phyloP scores from a whole-genome alignment of 2,113 vertebrate species.

The Sminthopsis crassicaudata region DNA sequence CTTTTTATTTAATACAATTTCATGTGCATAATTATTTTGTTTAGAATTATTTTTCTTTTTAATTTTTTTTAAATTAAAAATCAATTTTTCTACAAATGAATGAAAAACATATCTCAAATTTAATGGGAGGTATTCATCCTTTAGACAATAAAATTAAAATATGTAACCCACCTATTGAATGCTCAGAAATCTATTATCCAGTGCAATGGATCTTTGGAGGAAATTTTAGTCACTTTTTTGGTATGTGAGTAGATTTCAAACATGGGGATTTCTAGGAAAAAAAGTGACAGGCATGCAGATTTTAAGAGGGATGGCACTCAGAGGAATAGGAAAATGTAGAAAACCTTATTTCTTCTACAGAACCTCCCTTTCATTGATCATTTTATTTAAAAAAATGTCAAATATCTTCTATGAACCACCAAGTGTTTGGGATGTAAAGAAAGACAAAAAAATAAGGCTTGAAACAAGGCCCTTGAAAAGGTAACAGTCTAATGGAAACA shows the following conservation, averaged over 20 bases:
- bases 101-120: background rate
- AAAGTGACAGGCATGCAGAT: rapidly evolving
- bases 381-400: background rate
- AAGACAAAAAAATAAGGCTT: too few species aligned
- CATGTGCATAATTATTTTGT: background rate
- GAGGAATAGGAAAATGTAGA: background rate
- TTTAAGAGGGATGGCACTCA: background rate
- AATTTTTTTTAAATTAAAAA: background rate
- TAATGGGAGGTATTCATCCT: background rate
- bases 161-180: background rate
- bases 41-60: background rate
- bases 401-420: too few species aligned
- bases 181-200: background rate
- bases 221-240: background rate
- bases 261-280: background rate
- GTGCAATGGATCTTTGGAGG: background rate
- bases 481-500: background rate
- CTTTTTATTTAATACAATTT: background rate
- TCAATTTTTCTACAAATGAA: background rate
- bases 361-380: background rate
- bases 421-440: background rate
- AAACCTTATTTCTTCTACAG: background rate
- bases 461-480: background rate
- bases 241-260: background rate
- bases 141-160: background rate